phyloP scores from a whole-genome alignment of 2,888 invertebrate species.

The Erebia epiphron region DNA sequence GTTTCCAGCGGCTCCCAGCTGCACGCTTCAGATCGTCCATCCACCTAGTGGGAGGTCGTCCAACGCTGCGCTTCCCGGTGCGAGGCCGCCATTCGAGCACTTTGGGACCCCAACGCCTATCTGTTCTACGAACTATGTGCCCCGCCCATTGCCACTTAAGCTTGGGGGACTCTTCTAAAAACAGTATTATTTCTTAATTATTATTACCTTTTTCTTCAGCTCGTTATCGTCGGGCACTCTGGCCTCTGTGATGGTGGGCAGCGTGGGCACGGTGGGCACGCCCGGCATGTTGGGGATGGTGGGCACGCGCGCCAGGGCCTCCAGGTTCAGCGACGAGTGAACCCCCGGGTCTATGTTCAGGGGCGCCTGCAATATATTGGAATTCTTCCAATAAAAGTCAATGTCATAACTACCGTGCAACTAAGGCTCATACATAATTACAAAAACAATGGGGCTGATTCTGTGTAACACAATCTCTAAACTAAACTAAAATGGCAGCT shows the following conservation, averaged over 20 bases:
- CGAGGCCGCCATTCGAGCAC: too few species aligned
- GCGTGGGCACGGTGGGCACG: constrained; percentile 91
- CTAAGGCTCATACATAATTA: neutral
- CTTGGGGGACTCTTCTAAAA: too few species aligned
- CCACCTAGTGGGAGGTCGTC: too few species aligned
- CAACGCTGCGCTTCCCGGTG: too few species aligned
- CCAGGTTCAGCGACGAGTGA: constrained; percentile 95
- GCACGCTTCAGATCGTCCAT: too few species aligned
- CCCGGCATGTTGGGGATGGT: constrained; percentile 89
- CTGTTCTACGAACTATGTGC: too few species aligned
- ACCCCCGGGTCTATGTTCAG: constrained; percentile 96
- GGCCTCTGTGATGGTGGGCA: constrained; percentile 95
- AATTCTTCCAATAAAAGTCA: constrained; percentile 12
- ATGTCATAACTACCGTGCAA: neutral
- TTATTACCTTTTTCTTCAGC: constrained; percentile 53
- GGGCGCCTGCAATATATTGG: constrained; percentile 76
- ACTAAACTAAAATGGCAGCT: too few species aligned
- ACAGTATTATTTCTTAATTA: too few species aligned
- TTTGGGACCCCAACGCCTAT: too few species aligned
- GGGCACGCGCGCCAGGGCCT: constrained; percentile 81
- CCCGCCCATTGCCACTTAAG: too few species aligned
- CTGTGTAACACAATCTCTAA: too few species aligned
- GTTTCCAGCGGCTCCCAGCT: too few species aligned
- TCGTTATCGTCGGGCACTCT: constrained; percentile 84
- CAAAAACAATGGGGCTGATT: neutral